Base-by-base conservation (phyloP, 2,797 vertebrate genomes). In the Arctocebus calabarensis region DNA sequence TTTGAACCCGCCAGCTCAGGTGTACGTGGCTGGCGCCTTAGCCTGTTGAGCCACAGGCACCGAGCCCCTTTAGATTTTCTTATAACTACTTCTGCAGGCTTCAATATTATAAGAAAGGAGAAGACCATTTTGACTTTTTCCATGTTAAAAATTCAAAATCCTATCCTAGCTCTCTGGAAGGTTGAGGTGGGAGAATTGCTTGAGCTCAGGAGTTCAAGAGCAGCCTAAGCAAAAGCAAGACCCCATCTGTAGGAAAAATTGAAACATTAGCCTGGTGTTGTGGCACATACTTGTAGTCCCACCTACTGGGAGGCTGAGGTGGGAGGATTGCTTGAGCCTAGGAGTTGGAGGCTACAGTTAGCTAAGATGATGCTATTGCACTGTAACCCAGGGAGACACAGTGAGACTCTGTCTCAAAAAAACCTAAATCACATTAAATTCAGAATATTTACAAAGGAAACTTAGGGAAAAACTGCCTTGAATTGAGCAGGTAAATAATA, bases 381-480 rank as follows among this genome's bases (percentile, higher is more conserved):
- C 32, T 66, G 16, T n/a, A 66, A 66, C 7, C 64, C 1, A 1
- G 32, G 17, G 3, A 14, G 8, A n/a, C 3, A n/a, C 32, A 66
- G 3, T 66, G 64, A 66, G 64, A 19, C 16, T 1, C 32, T 19
- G 32, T 19, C 32, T 66, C 64, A n/a, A n/a, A 66, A n/a, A 66
- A 66, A 66, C n/a, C 85, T 37, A 91, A 88, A 94, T 34, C 81
- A 61, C 3, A 45, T 11, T 34, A 82, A 59, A 77, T 2, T 94
- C 71, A 86, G 40, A 89, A 86, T 62, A 52, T 84, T 95, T 79
- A 91, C 57, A 79, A 91, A 71, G 25, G 37, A 71, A 94, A 86
- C 0, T 29, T 40, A 62, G 4, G 25, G 43, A 40, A 68, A 93
- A 84, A 75, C 22, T 59, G 52, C 27, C 71, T 93, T 93, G 43